Conservation (phyloP, 2,888 invertebrate genomes). For the Chironomus tentans region DNA sequence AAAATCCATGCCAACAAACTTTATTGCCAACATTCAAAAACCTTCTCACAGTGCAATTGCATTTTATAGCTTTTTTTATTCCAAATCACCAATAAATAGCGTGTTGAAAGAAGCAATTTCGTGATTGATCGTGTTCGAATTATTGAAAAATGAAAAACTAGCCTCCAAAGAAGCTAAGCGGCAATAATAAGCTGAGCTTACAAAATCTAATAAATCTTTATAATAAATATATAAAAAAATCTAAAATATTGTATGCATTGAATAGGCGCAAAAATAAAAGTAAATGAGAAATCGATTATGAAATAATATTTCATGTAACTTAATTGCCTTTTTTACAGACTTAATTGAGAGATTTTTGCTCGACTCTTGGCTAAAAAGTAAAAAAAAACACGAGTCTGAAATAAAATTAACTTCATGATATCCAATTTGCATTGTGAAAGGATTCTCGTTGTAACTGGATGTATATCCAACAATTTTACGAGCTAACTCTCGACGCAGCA, state of each 20-base stretch:
- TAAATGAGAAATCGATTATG: not conserved
- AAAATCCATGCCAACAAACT: no score
- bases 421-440: not conserved
- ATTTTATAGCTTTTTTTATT: not conserved
- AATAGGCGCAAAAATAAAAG: not conserved
- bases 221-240: not conserved
- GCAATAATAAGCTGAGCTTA: not conserved
- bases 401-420: conserved; percentile 15
- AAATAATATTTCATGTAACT: conserved; percentile 4
- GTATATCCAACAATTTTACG: not conserved
- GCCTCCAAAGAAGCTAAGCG: not conserved
- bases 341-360: not conserved
- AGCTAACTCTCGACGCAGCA: not conserved
- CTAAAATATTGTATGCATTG: not conserved
- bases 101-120: not conserved
- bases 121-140: not conserved
- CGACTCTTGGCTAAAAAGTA: not conserved
- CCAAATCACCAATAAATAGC: not conserved
- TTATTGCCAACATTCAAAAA: no score
- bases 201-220: not conserved
- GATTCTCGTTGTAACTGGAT: not conserved
- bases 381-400: not conserved
- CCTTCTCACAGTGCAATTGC: no score
- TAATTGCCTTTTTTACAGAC: not conserved
- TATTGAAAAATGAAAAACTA: not conserved